Base-by-base conservation (phyloP, 2,888 invertebrate genomes). In the Celastrina argiolus region DNA sequence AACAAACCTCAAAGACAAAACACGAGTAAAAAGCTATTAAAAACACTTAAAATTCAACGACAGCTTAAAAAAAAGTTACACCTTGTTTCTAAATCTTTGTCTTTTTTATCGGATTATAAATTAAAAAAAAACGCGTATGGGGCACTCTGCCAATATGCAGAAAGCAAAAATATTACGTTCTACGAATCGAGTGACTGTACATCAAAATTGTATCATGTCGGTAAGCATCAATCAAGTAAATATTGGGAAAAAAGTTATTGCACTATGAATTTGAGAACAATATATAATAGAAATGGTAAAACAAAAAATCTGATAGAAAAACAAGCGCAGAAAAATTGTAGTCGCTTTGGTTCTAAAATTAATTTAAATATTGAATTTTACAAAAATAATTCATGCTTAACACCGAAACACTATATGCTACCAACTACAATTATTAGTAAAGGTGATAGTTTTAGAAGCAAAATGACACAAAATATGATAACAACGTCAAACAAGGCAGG, bases 341-440 rank as follows among this genome's bases (percentile, higher is more conserved):
- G 1, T 51, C 51, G 22, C 10, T 22, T 73, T 39, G 71, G 73
- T 1, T 73, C 73, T 26, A 72, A 61, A 45, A 72, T 72, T 10
- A 72, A 68, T 65, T 73, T 72, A 58, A 63, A 72, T 28, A 65
- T 73, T 56, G 58, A 69, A 39, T 70, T 73, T 63, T 69, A 26
- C 56, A 72, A 73, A 39, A 12, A 65, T 26, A 69, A 68, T n/a
- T 65, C 63, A 51, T 51, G 51, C 51, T 12, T 51, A 10, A 14
- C 22, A 51, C 10, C 12, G 22, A 22, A 51, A 51, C 12, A 26
- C 4, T 22, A 51, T 12, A 51, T 26, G 14, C 12, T 51, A 10
- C 64, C 64, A 12, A 63, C 51, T 61, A 64, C 66, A 67, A 16
- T 36, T 34, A 36, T 10, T 8, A 28, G 7, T 31, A 56, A 58